Conservation (phyloP, 2,888 invertebrate genomes). For the Pristionchus mayeri region DNA sequence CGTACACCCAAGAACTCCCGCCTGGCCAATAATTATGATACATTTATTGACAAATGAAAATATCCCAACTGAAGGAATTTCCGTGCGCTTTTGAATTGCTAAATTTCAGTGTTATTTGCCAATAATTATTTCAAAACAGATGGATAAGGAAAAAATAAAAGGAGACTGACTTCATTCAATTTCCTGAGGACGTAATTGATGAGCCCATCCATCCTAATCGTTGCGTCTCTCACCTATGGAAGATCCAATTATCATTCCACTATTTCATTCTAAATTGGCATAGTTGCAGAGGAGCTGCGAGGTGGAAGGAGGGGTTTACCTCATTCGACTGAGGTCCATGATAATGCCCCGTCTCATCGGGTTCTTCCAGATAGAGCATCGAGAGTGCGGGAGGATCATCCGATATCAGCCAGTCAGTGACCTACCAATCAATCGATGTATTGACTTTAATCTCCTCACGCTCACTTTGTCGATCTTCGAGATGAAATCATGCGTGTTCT, state of each 20-base stretch:
- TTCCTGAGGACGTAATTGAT: not conserved
- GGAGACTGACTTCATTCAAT: not conserved
- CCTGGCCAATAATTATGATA: not conserved
- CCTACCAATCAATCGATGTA: not conserved
- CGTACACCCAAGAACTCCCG: slow-evolving; percentile 30
- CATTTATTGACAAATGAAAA: not conserved
- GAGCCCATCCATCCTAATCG: not conserved
- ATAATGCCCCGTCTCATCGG: not conserved
- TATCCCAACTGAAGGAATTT: no score
- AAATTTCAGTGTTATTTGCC: no score
- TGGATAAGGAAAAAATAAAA: no score
- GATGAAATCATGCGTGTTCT: not conserved
- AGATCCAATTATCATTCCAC: no score
- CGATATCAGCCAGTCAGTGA: slow-evolving; percentile 13
- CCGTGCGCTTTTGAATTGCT: no score
- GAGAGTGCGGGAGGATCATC: slow-evolving; percentile 31
- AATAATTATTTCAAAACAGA: no score
- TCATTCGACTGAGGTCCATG: slow-evolving; percentile 27
- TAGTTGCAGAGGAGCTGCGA: no score
- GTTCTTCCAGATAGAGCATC: slow-evolving; percentile 44
- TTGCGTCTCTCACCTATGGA: not conserved
- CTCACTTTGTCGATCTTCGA: not conserved
- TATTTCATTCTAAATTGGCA: no score
- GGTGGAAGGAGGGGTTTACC: not conserved
- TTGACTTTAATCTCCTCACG: not conserved